phyloP scores from a whole-genome alignment of 2,797 vertebrate genomes.

The Amblyraja radiata region DNA sequence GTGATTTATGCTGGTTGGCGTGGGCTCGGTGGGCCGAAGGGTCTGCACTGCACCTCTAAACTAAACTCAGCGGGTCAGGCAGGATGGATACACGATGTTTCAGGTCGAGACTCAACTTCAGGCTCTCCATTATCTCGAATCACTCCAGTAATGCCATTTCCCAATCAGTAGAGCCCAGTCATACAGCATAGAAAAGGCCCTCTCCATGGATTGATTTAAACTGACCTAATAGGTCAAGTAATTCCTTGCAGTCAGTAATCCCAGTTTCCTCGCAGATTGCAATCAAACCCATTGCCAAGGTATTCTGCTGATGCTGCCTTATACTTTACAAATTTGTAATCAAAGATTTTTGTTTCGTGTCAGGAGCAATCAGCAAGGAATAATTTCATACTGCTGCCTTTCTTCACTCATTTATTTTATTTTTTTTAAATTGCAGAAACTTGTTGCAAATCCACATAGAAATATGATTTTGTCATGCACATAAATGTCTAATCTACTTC shows the following conservation, averaged over 20 bases:
- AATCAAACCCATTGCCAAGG: neutral
- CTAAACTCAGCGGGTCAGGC: no score
- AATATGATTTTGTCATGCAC: neutral
- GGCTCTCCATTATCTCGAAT: neutral
- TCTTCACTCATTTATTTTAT: neutral
- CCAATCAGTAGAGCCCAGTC: neutral
- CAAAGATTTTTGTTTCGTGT: neutral
- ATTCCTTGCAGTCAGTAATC: conserved; percentile 10
- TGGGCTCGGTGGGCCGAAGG: no score
- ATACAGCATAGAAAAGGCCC: neutral
- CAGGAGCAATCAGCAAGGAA: neutral
- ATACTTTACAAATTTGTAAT: neutral
- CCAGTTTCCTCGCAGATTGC: neutral
- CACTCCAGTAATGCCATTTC: neutral
- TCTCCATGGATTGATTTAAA: neutral
- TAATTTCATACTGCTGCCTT: neutral
- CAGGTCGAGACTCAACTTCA: no score
- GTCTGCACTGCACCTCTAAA: no score
- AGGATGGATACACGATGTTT: no score
- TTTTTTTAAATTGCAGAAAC: neutral
- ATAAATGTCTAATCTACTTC: conserved; percentile 15
- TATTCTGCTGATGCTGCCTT: neutral
- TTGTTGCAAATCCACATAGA: conserved; percentile 1
- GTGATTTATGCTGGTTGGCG: no score
- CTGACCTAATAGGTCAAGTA: neutral